Percentiles rank a stretch among this genome's conserved stretches.
Conservation (phyloP, 2,113 vertebrate genomes). For the Leuciscus idus region DNA sequence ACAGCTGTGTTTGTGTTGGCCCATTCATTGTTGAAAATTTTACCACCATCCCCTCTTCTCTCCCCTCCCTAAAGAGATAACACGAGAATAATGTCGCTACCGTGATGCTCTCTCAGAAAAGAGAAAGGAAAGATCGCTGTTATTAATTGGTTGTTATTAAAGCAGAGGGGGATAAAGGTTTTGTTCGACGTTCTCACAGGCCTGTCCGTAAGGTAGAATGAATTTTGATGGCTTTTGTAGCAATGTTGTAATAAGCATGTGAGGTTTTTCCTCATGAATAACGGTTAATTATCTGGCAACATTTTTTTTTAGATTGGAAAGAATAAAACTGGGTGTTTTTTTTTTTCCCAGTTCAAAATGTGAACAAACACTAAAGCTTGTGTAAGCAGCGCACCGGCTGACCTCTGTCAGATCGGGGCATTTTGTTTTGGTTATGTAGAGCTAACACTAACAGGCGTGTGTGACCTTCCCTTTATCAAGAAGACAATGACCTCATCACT, state of each 20-base stretch:
- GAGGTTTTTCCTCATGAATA: neutral
- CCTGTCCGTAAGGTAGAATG: neutral
- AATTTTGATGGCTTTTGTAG: neutral
- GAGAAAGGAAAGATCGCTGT: constrained; percentile 30
- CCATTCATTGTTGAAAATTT: constrained; percentile 73
- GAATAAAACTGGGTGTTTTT: neutral
- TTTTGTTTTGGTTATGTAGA: constrained; percentile 44
- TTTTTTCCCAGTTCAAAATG: neutral
- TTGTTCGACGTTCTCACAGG: neutral
- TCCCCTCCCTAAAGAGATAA: constrained; percentile 59
- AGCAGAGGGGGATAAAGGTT: constrained; percentile 32
- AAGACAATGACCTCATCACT: constrained; percentile 51
- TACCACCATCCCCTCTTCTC: constrained; percentile 60
- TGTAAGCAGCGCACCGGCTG: neutral
- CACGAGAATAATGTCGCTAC: constrained; percentile 47
- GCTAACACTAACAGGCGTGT: constrained; percentile 27
- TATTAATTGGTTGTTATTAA: constrained; percentile 45
- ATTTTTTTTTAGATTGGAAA: neutral
- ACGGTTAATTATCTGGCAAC: neutral
- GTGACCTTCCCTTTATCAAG: constrained; percentile 49
- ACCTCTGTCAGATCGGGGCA: constrained; percentile 32
- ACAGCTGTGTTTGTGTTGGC: constrained; percentile 84
- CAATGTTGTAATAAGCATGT: neutral
- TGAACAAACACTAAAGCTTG: neutral
- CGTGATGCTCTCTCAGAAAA: constrained; percentile 25